phyloP scores from a whole-genome alignment of 2,113 vertebrate genomes.

The Varanus salvator region DNA sequence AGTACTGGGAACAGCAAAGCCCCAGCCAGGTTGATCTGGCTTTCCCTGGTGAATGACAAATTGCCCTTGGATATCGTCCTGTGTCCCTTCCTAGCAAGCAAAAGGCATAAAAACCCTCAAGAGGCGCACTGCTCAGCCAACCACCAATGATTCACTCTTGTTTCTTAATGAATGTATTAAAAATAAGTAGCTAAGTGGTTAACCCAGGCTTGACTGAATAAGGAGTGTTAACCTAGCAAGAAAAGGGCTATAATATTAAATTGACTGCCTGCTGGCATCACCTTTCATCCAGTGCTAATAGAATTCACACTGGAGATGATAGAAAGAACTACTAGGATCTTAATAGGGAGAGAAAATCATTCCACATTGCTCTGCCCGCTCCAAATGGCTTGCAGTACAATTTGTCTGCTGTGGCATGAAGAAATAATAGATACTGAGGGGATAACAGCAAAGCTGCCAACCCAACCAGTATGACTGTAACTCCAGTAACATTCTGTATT shows the following conservation, averaged over 20 bases:
- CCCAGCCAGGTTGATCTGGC: not conserved
- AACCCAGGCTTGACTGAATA: not conserved
- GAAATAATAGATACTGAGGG: not conserved
- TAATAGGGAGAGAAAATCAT: conserved; percentile 8
- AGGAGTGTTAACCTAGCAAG: not conserved
- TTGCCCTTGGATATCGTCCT: not conserved
- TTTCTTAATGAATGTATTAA: not conserved
- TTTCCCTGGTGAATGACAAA: conserved; percentile 21
- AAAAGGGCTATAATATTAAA: conserved; percentile 18
- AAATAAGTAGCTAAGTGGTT: conserved; percentile 6
- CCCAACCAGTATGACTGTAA: not conserved
- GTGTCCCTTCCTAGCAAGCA: not conserved
- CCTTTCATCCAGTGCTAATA: conserved; percentile 24
- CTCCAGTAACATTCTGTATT: not conserved
- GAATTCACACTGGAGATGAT: conserved; percentile 7
- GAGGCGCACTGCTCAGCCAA: not conserved
- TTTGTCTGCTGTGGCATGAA: not conserved
- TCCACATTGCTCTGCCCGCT: not conserved
- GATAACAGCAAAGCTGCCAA: not conserved
- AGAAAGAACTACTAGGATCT: conserved; percentile 17
- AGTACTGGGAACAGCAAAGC: not conserved
- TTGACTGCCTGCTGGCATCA: conserved; percentile 5
- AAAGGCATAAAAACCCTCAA: not conserved
- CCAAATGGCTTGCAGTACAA: not conserved
- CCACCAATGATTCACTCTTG: conserved; percentile 15